Evolutionary conservation across 1,140 invertebrate species (phyloP).

Genomic region (Nephotettix cincticeps): DNA sequence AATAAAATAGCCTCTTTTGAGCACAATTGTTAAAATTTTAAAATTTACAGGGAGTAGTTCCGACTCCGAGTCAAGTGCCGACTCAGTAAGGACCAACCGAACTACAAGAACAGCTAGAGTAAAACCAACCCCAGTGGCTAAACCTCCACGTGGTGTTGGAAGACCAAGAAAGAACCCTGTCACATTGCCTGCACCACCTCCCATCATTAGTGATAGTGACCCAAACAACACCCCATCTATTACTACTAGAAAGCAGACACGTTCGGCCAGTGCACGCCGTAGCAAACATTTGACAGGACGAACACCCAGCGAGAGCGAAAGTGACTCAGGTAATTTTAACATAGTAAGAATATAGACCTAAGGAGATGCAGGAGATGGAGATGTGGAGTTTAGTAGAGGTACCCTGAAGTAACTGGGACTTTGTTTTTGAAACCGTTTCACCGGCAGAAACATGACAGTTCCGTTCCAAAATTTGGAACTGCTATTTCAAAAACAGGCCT

Average conservation of each 20-base stretch:
- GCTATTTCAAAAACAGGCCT: no score
- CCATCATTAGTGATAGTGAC: conserved; percentile 43
- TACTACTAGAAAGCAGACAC: conserved; percentile 51
- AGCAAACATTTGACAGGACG: conserved; percentile 49
- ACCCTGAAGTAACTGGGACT: no score
- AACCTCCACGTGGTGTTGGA: conserved; percentile 10
- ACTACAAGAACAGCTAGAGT: conserved; percentile 1
- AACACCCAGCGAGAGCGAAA: conserved; percentile 52
- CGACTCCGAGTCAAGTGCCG: conserved; percentile 35
- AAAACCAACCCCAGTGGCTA: conserved; percentile 24
- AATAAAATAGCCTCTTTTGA: no score
- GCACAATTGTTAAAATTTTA: no score
- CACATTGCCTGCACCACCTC: conserved; percentile 14
- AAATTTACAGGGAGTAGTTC: conserved; percentile 34
- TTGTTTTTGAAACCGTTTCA: no score
- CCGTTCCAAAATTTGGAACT: no score
- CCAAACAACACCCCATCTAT: conserved; percentile 42
- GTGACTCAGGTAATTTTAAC: conserved; percentile 50
- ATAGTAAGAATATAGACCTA: no score
- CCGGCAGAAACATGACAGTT: no score
- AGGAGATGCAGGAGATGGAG: no score
- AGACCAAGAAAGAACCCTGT: conserved; percentile 33
- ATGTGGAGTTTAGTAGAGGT: no score
- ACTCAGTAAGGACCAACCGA: conserved; percentile 8
- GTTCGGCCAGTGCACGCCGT: conserved; percentile 47